A percentile compares a stretch with the other conserved stretches of the same genome.
Conservation (phyloP, 2,797 vertebrate species). For the Setipinna tenuifilis region DNA sequence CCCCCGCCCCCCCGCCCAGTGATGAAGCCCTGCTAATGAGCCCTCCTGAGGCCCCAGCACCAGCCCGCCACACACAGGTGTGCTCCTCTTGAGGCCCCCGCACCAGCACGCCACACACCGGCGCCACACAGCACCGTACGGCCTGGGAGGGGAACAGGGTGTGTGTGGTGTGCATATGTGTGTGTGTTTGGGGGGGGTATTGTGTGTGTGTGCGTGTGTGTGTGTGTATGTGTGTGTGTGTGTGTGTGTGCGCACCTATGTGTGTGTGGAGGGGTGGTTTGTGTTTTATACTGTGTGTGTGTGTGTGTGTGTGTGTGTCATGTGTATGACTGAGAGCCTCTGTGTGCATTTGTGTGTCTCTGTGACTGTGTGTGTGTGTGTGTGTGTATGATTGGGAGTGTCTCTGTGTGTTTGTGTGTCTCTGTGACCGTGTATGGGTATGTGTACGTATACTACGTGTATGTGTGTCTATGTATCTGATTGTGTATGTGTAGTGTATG, state of each 20-base stretch:
- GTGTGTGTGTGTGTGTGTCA: background rate
- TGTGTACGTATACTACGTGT: background rate
- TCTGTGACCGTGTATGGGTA: background rate
- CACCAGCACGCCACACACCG: background rate
- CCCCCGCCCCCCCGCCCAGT: conserved; percentile 88
- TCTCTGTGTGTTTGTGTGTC: background rate
- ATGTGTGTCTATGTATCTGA: too few species aligned
- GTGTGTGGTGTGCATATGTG: background rate
- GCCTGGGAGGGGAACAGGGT: background rate
- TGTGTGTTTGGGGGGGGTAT: background rate
- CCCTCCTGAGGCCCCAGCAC: conserved; percentile 80
- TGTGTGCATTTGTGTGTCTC: background rate
- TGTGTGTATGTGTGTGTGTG: background rate
- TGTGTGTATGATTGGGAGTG: background rate
- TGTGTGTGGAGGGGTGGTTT: background rate
- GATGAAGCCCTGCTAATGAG: conserved; percentile 93
- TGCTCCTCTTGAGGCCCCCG: background rate
- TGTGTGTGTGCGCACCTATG: background rate
- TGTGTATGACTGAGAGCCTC: background rate
- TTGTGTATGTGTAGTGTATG: background rate
- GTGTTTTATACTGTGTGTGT: background rate
- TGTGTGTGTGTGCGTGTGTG: background rate
- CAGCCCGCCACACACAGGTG: background rate
- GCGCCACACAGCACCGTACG: background rate
- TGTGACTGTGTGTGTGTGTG: background rate